Evolutionary conservation across 1,140 invertebrate species (phyloP), one percentile per base, ranked within the genome.

Genomic region (Gerris buenoi): DNA sequence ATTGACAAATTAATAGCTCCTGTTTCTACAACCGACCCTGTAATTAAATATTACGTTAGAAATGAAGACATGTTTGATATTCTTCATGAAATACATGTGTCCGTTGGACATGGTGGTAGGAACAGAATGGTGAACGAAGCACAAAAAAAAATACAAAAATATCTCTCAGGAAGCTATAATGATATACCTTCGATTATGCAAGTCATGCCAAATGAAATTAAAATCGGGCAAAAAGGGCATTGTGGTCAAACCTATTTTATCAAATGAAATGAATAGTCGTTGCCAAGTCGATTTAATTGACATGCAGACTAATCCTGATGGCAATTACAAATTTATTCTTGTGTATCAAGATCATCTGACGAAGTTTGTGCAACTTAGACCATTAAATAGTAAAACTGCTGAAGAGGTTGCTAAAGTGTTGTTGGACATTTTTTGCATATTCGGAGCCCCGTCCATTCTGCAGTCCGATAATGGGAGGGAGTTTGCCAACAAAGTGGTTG

Each of bases 251-350:
- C 26, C 61, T 10, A 25, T 63, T 13, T 14, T 63, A 2, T 63
- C 26, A 2, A 65, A 56, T 59, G 71, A 79, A 63, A 71, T 77
- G 65, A 77, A 77, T 68, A 69, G 58, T 65, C 28, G 78, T 65
- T 77, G 76, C 68, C 77, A 81, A 74, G 74, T 81, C 15, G 79
- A 81, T 71, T 68, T 81, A 3, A 81, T 81, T 59, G 77, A 80
- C 70, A 69, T 77, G 29, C 79, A 81, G 70, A 73, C 75, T 27
- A 71, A 76, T 61, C 65, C 73, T 57, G 78, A 80, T 74, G 72
- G 73, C 25, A 71, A 76, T 1, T 79, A 68, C 67, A 77, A 76
- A 69, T 81, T 76, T 69, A 75, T 81, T 65, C 68, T 81, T 56
- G 72, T 77, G 25, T 81, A 81, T 71, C 77, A 80, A 74, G 75